These are phyloP conservation scores for Chorisops tibialis DNA, from an alignment of 2,888 invertebrate species.

Conservation along the genomic window DNA sequence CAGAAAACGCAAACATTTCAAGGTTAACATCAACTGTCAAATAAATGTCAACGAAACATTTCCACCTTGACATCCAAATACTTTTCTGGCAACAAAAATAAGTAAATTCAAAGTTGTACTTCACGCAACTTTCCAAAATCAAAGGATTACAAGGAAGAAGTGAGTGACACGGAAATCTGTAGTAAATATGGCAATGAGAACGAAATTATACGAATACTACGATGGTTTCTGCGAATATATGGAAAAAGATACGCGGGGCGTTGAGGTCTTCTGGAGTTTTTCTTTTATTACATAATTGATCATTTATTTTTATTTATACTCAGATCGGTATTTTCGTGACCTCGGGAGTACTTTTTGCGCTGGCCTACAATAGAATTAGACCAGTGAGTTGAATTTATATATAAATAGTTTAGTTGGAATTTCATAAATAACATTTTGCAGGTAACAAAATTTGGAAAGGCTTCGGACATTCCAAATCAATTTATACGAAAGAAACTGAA, in stretches of 20 bases:
- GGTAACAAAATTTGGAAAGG: conserved; percentile 63
- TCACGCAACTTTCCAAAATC: no score
- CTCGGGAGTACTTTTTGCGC: conserved; percentile 31
- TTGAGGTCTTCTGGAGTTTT: conserved; percentile 26
- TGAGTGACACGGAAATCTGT: no score
- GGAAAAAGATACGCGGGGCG: conserved; percentile 32
- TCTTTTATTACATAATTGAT: conserved; percentile 8
- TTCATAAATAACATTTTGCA: conserved; percentile 40
- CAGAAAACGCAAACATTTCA: no score
- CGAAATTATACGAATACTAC: conserved; percentile 8
- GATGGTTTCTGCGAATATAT: conserved; percentile 30
- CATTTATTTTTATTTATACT: background rate
- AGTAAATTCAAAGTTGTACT: no score
- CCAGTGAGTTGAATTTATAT: conserved; percentile 24
- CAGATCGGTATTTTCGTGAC: conserved; percentile 31
- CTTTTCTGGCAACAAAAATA: no score
- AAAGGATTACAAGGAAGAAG: no score
- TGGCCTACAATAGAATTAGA: conserved; percentile 31
- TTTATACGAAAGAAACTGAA: conserved; percentile 57
- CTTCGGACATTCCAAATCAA: conserved; percentile 57
- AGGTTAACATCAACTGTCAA: no score
- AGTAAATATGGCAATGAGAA: background rate
- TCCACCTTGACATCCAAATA: no score
- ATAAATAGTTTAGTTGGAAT: background rate
- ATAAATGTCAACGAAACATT: no score